Base-by-base conservation (phyloP, 2,113 vertebrate genomes). In the Phrynocephalus versicolor region DNA sequence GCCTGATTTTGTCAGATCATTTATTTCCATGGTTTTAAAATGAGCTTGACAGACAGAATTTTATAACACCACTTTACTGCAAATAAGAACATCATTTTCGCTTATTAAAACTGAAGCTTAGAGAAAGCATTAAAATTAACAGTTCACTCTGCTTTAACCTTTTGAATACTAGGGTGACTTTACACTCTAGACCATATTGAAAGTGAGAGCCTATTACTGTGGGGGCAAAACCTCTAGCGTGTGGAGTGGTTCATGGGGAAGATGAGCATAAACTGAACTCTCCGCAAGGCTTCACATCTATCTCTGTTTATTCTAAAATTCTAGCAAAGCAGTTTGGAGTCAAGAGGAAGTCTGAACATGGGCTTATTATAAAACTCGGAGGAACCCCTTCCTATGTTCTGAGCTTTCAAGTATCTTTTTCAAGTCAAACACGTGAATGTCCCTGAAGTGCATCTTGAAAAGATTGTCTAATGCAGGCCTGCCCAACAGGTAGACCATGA, bases 21-120 rank as follows among this genome's bases (percentile, higher is more conserved):
- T 97, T 96, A 97, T 97, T 97, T 97, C 96, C 96, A 95, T 95
- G 96, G 95, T 95, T 97, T 96, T 97, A 96, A 96, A 96, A 96
- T 94, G 95, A 96, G 96, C 95, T 96, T 97, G 97, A 97, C 96
- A 96, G 96, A 96, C 96, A 97, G 96, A 95, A 97, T 97, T 97
- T 97, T 97, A 97, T 97, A 96, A 96, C 95, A 96, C 94, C 95
- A 97, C 96, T 97, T 97, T 97, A 96, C 96, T 96, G 96, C 95
- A 97, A 97, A 97, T 97, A 97, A 96, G 95, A 96, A 97, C 95
- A 97, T 96, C 95, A 96, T 97, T 97, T 97, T 97, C 95, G 94
- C 96, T 97, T 97, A 96, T 97, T 97, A 96, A 96, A 96, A 96
- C 94, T 96, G 96, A 97, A 97, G 95, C 96, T 96, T 96, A 95